Evolutionary conservation across 1,140 invertebrate genomes (phyloP).

Genomic region (Dinoponera quadriceps): DNA sequence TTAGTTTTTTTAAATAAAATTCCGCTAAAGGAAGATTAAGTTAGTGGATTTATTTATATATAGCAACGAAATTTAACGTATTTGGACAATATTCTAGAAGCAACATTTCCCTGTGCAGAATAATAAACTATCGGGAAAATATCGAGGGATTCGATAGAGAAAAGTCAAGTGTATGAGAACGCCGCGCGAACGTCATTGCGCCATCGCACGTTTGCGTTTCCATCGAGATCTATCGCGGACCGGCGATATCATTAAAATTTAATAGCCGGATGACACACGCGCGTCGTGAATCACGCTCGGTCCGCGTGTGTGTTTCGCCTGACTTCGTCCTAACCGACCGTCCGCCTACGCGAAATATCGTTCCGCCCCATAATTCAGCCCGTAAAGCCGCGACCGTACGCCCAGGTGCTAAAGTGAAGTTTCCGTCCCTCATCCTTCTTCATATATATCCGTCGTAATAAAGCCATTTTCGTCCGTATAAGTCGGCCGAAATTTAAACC

Average conservation of each 20-base stretch:
- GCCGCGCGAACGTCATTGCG: background rate
- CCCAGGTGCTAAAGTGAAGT: slow-evolving; percentile 46
- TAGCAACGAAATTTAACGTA: too few species aligned
- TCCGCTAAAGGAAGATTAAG: too few species aligned
- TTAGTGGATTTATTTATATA: too few species aligned
- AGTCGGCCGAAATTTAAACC: slow-evolving; percentile 41
- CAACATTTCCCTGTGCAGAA: too few species aligned
- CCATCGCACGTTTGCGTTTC: background rate
- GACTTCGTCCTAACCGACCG: background rate
- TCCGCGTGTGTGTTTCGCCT: background rate
- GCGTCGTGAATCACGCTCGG: slow-evolving; percentile 24
- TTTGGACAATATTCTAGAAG: too few species aligned
- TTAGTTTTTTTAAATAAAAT: too few species aligned
- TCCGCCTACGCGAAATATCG: slow-evolving; percentile 37
- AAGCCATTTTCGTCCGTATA: slow-evolving; percentile 32
- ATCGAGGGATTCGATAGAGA: background rate
- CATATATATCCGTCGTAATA: slow-evolving; percentile 29
- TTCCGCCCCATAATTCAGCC: slow-evolving; percentile 47
- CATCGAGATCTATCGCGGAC: slow-evolving; percentile 47
- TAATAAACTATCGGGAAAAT: too few species aligned
- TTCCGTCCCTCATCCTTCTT: background rate
- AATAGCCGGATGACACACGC: slow-evolving; percentile 51
- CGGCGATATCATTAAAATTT: slow-evolving; percentile 57
- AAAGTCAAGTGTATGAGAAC: background rate
- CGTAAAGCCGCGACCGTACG: slow-evolving; percentile 1